Percentiles rank a stretch among this genome's conserved stretches.
phyloP scores from a whole-genome alignment of 2,888 invertebrate genomes.

The Mellilla xanthometata region DNA sequence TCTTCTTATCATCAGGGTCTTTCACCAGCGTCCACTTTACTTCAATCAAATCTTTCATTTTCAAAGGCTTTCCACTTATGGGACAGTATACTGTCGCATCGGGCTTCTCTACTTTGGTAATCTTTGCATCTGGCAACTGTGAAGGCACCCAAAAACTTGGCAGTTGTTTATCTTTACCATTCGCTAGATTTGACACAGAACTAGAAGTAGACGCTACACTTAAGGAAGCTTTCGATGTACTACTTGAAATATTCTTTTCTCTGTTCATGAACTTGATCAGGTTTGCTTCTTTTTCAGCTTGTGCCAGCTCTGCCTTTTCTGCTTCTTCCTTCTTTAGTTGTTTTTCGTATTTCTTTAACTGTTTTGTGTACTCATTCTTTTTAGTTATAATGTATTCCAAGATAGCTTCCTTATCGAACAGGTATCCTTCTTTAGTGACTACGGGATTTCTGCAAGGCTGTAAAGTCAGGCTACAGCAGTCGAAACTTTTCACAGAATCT shows the following conservation, averaged over 20 bases:
- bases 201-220: slow-evolving; percentile 43
- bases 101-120: slow-evolving; percentile 77
- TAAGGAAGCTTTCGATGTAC: slow-evolving; percentile 34
- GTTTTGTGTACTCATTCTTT: slow-evolving; percentile 94
- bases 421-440: slow-evolving; percentile 91
- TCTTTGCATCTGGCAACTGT: slow-evolving; percentile 93
- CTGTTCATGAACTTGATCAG: slow-evolving; percentile 90
- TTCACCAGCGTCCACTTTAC: slow-evolving; percentile 96
- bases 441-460: slow-evolving; percentile 98
- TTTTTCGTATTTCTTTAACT: slow-evolving; percentile 95
- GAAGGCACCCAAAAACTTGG: slow-evolving; percentile 99
- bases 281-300: slow-evolving; percentile 88
- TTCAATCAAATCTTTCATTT: slow-evolving; percentile 95
- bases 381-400: slow-evolving; percentile 96
- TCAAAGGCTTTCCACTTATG: slow-evolving; percentile 87
- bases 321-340: slow-evolving; percentile 90
- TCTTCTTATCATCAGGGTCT: slow-evolving; percentile 93
- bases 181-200: slow-evolving; percentile 91
- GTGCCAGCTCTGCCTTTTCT: slow-evolving; percentile 86
- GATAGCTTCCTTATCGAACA: slow-evolving; percentile 98
- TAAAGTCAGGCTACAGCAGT: slow-evolving; percentile 97
- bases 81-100: slow-evolving; percentile 70
- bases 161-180: slow-evolving; percentile 89
- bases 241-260: slow-evolving; percentile 89
- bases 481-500: slow-evolving; percentile 95